Conservation (phyloP, 2,888 invertebrate species). For the Actias luna region DNA sequence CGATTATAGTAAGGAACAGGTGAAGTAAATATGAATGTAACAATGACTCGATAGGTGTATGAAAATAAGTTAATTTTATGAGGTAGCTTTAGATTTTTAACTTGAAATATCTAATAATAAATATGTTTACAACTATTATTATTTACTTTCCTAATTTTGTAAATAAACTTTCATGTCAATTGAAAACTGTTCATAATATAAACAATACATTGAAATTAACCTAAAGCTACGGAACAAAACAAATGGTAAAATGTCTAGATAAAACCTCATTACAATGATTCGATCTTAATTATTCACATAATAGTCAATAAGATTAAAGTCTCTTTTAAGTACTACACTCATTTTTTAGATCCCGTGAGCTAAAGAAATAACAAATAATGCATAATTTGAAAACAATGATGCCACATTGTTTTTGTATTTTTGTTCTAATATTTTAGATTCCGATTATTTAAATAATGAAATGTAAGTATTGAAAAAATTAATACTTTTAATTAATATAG, state of each 20-base stretch:
- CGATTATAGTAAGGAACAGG: conserved; percentile 2
- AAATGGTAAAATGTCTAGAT: not conserved
- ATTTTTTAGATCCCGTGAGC: too few species aligned
- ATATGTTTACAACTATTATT: not conserved
- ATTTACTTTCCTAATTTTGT: too few species aligned
- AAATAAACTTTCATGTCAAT: not conserved
- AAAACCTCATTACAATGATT: not conserved
- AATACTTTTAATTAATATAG: too few species aligned
- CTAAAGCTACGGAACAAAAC: not conserved
- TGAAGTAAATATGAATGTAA: not conserved
- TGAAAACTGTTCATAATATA: not conserved
- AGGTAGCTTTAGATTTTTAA: not conserved
- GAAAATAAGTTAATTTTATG: not conserved
- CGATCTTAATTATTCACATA: not conserved
- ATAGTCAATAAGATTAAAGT: not conserved
- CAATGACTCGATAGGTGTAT: not conserved
- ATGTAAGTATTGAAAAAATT: too few species aligned
- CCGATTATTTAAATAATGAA: too few species aligned
- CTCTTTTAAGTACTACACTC: not conserved
- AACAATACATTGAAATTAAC: not conserved
- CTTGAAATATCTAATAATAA: not conserved
- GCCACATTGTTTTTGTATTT: too few species aligned
- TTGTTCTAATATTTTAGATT: too few species aligned
- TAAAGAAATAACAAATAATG: too few species aligned
- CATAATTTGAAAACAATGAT: too few species aligned